Conservation (phyloP, 2,797 vertebrate genomes). For the Gallirallus australis region DNA sequence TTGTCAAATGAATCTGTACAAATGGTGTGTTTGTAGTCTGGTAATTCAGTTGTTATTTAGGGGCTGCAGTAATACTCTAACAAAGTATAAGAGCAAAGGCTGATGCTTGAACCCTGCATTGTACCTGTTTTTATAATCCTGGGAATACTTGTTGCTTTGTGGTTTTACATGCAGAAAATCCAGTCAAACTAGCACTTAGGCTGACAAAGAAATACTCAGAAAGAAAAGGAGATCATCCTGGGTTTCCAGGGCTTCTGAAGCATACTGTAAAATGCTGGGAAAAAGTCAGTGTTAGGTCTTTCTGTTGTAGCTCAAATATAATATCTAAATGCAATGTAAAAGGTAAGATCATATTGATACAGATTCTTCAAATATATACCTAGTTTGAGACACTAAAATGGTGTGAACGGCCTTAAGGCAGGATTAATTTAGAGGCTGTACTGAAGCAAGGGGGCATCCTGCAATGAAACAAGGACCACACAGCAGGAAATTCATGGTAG, state of each 20-base stretch:
- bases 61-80: not conserved
- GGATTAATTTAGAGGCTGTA: not conserved
- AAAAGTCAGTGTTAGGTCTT: not conserved
- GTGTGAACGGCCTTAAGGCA: not conserved
- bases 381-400: not conserved
- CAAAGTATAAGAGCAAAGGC: not conserved
- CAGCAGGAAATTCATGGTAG: not conserved
- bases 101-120: slow-evolving; percentile 18
- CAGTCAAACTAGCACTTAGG: not conserved
- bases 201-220: not conserved
- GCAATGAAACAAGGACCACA: not conserved
- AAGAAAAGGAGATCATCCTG: not conserved
- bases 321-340: not conserved
- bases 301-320: not conserved
- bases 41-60: not conserved
- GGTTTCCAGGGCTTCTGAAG: not conserved
- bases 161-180: not conserved
- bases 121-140: not conserved
- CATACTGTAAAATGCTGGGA: not conserved
- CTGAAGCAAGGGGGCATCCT: not conserved
- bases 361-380: not conserved
- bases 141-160: not conserved
- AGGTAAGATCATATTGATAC: not conserved
- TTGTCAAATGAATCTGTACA: not conserved
- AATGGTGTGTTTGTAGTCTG: not conserved